phyloP scores from a whole-genome alignment of 2,113 vertebrate genomes.

The Sitta europaea region DNA sequence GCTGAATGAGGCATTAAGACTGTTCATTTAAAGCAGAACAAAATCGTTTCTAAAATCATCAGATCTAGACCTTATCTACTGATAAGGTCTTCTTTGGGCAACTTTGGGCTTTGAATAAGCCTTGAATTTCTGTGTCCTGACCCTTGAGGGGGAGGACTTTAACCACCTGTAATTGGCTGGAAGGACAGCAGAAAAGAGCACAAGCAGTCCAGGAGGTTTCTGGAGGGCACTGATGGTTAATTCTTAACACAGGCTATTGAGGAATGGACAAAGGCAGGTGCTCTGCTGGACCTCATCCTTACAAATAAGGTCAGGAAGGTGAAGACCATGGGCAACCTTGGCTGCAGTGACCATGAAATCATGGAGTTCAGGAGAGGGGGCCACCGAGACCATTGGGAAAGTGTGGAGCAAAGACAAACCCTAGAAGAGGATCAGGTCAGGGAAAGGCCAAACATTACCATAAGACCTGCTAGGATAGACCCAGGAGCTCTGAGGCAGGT shows the following conservation, averaged over 20 bases:
- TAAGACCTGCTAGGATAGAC: background rate
- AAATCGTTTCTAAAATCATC: background rate
- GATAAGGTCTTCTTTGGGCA: background rate
- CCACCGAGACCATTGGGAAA: background rate
- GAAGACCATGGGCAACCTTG: background rate
- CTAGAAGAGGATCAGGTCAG: background rate
- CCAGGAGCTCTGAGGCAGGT: background rate
- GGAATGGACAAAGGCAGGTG: background rate
- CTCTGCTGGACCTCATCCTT: background rate
- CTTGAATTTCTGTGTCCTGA: background rate
- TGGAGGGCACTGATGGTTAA: background rate
- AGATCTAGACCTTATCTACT: too few relatives aligned
- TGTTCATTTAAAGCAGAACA: background rate
- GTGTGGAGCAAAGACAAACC: background rate
- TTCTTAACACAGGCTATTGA: background rate
- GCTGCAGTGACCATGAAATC: background rate
- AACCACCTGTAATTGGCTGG: background rate
- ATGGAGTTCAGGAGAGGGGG: background rate
- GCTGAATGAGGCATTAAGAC: background rate
- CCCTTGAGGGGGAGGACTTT: background rate
- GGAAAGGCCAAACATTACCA: background rate
- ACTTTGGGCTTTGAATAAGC: background rate
- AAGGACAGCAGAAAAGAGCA: background rate
- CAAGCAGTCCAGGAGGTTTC: background rate
- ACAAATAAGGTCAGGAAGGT: accelerated